Conservation (phyloP, 37 sponge, comb jelly and placozoan genomes). For the Eunapius fragilis region DNA sequence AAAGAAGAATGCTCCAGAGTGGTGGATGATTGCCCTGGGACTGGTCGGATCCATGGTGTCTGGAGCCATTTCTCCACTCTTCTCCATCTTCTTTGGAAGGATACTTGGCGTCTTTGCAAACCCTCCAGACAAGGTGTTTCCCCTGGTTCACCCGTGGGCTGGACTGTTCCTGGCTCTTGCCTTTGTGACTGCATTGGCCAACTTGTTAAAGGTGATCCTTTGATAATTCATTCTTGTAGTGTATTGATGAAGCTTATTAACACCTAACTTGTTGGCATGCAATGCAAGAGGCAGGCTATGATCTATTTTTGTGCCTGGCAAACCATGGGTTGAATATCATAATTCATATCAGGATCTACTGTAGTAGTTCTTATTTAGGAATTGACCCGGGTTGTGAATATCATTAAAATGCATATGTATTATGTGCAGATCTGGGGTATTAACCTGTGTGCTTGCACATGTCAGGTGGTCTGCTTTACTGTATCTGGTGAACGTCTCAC, state of each 20-base stretch:
- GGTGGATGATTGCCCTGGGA: slow-evolving; percentile 68
- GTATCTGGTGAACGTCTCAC: slow-evolving; percentile 73
- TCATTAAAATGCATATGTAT: too few relatives aligned
- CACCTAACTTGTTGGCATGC: too few relatives aligned
- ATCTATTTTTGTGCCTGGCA: too few relatives aligned
- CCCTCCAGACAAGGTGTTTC: slow-evolving; percentile 13
- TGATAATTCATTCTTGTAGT: neutral
- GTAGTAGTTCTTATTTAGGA: too few relatives aligned
- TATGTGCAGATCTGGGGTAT: too few relatives aligned
- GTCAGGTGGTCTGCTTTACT: slow-evolving; percentile 26
- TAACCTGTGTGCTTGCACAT: too few relatives aligned
- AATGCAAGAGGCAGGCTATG: too few relatives aligned
- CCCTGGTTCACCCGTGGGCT: slow-evolving; percentile 25
- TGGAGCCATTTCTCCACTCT: slow-evolving; percentile 63
- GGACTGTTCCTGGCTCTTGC: slow-evolving; percentile 53
- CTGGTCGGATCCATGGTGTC: slow-evolving; percentile 50
- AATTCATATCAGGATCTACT: too few relatives aligned
- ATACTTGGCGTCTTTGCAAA: slow-evolving; percentile 34
- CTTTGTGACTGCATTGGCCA: slow-evolving; percentile 31
- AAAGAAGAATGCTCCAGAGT: slow-evolving; percentile 61
- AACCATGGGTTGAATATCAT: too few relatives aligned
- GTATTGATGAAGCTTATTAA: too few relatives aligned
- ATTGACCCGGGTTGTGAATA: too few relatives aligned
- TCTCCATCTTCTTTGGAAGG: slow-evolving; percentile 79
- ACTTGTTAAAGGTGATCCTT: slow-evolving; percentile 39